Evolutionary conservation across 2,888 invertebrate genomes (phyloP).

Genomic region (Cheilosia pagana): DNA sequence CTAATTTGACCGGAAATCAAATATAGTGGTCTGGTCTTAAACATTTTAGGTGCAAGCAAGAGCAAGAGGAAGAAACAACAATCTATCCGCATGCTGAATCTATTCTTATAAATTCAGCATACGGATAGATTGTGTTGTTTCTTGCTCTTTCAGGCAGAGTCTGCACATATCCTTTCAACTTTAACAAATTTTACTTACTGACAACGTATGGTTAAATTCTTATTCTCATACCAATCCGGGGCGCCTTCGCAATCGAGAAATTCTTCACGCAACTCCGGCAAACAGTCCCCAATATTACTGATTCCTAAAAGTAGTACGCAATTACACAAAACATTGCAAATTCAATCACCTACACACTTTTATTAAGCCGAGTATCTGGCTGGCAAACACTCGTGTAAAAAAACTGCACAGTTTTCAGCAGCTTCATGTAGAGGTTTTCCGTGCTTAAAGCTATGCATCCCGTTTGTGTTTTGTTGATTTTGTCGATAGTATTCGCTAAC

Average conservation of each 20-base stretch:
- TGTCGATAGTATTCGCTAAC: slow-evolving; percentile 79
- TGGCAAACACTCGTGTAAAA: slow-evolving; percentile 83
- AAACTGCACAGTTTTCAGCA: slow-evolving; percentile 83
- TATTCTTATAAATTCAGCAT: too few relatives aligned
- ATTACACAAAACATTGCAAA: background rate
- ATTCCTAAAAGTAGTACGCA: slow-evolving; percentile 78
- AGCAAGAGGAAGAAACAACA: too few relatives aligned
- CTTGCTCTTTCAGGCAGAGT: too few relatives aligned
- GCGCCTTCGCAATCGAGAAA: slow-evolving; percentile 84
- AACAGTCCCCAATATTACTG: slow-evolving; percentile 81
- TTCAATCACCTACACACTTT: slow-evolving; percentile 5
- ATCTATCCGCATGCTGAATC: too few relatives aligned
- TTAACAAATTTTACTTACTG: slow-evolving; percentile 78
- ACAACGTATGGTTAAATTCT: slow-evolving; percentile 83
- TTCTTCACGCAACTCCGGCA: slow-evolving; percentile 84
- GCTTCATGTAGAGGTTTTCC: slow-evolving; percentile 84
- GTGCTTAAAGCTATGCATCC: slow-evolving; percentile 82
- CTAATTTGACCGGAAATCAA: too few relatives aligned
- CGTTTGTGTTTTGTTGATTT: slow-evolving; percentile 81
- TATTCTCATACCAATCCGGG: slow-evolving; percentile 85
- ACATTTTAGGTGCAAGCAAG: too few relatives aligned
- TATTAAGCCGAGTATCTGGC: slow-evolving; percentile 18
- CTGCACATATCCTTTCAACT: too few relatives aligned
- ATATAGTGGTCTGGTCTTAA: too few relatives aligned
- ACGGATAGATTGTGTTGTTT: too few relatives aligned